Base-by-base conservation (phyloP, 37 sponge, comb jelly and placozoan genomes). In the Geodia barretti region DNA sequence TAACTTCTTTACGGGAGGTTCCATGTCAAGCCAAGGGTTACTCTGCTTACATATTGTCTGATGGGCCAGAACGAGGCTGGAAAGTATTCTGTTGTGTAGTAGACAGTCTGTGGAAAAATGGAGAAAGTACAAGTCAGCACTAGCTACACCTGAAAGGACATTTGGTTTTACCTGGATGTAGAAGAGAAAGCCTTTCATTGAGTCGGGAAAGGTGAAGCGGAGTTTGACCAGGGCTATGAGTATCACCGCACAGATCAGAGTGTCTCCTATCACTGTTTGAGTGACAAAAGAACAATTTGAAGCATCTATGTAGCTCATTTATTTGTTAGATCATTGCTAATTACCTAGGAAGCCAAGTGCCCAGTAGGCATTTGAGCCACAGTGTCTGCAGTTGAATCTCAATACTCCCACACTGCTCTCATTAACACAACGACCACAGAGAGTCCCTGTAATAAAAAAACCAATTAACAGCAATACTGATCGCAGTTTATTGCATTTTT, bases 401-500 rank as follows among this genome's bases (percentile, higher is more conserved):
- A 91, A 71, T 0, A 91, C 82, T 20, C 88, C 88, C 47, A 83
- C 79, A 1, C 65, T 58, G 0, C 58, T 65, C 19, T 54, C 79
- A 47, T 73, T 41, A 14, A 64, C 62, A 68, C 92, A 91, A 38
- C n/a, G 1, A 1, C 92, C 87, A 78, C 92, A 91, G 47, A 91
- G 80, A 1, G 79, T 63, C 3, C 87, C 87, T 83, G 41, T 0
- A 73, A 24, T 1, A 41, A 43, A 14, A 42, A 58, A 31, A 26
- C 21, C 1, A 41, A 64, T 17, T 28, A n/a, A n/a, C n/a, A n/a
- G n/a, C n/a, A n/a, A n/a, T n/a, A n/a, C n/a, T n/a, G n/a, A n/a
- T n/a, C n/a, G n/a, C n/a, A n/a, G n/a, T n/a, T n/a, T n/a, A n/a
- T n/a, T n/a, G n/a, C n/a, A n/a, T n/a, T n/a, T n/a, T n/a, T n/a